Evolutionary conservation across 1,140 invertebrate genomes (phyloP).

Genomic region (Limonius californicus): DNA sequence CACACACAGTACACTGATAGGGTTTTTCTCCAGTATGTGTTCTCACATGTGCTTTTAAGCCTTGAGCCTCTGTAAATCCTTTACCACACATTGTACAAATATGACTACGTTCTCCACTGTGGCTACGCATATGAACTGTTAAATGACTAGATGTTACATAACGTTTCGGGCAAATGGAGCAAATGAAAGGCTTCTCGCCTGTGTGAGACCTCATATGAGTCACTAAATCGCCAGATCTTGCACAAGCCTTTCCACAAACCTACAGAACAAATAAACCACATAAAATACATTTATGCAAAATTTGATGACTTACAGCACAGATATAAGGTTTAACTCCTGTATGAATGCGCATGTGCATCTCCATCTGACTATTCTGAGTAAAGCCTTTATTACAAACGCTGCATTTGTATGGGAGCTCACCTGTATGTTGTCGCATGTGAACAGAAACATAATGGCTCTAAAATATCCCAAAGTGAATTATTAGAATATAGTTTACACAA

Average conservation of each 20-base stretch:
- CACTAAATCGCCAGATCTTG: slow-evolving; percentile 32
- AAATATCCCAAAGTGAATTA: background rate
- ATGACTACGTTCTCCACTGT: slow-evolving; percentile 61
- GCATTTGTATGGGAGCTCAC: slow-evolving; percentile 37
- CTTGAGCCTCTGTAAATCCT: slow-evolving; percentile 51
- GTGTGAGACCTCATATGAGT: slow-evolving; percentile 37
- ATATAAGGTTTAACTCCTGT: slow-evolving; percentile 29
- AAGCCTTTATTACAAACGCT: slow-evolving; percentile 38
- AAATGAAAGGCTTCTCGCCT: slow-evolving; percentile 69
- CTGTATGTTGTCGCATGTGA: slow-evolving; percentile 25
- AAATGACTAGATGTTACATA: slow-evolving; percentile 43
- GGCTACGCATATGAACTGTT: slow-evolving; percentile 54
- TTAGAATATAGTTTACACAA: background rate
- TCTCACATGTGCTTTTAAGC: slow-evolving; percentile 51
- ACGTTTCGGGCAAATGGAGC: slow-evolving; percentile 60
- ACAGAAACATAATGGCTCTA: background rate
- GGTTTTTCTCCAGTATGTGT: slow-evolving; percentile 55
- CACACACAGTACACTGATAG: slow-evolving; percentile 45
- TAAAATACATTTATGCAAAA: background rate
- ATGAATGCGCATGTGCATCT: slow-evolving; percentile 31
- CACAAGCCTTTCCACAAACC: slow-evolving; percentile 32
- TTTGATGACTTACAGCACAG: slow-evolving; percentile 20
- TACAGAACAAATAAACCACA: slow-evolving; percentile 14
- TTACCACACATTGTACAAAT: slow-evolving; percentile 55
- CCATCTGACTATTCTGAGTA: slow-evolving; percentile 29